These are phyloP conservation scores for Scotopteryx bipunctaria DNA, from an alignment of 2,888 invertebrate genomes.

Conservation along the genomic window DNA sequence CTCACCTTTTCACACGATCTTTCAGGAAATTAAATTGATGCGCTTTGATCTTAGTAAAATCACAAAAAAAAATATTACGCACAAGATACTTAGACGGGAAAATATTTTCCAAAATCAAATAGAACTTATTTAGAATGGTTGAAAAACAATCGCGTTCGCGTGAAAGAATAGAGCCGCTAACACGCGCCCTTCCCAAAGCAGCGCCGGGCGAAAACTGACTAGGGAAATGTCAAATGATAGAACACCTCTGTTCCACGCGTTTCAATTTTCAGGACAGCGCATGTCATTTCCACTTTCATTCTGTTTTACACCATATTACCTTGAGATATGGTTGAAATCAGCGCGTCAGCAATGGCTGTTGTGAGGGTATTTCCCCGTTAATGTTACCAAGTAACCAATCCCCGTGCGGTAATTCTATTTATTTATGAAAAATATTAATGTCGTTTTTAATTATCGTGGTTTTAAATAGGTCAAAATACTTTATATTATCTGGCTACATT, in stretches of 20 bases:
- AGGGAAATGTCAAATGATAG: slow-evolving; percentile 54
- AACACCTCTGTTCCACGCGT: slow-evolving; percentile 56
- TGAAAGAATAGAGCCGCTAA: background rate
- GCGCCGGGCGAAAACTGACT: slow-evolving; percentile 53
- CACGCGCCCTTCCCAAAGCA: slow-evolving; percentile 44
- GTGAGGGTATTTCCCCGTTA: slow-evolving; percentile 37
- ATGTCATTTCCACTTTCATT: slow-evolving; percentile 34
- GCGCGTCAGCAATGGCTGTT: slow-evolving; percentile 13
- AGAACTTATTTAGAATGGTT: slow-evolving; percentile 7
- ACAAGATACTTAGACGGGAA: background rate
- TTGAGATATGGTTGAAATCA: slow-evolving; percentile 11
- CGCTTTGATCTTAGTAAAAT: background rate
- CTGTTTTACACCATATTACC: slow-evolving; percentile 18
- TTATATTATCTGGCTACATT: background rate
- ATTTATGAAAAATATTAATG: slow-evolving; percentile 32
- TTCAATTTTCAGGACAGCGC: slow-evolving; percentile 46
- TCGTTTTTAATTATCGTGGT: slow-evolving; percentile 21
- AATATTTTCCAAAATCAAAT: background rate
- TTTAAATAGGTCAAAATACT: slow-evolving; percentile 5
- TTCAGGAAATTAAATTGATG: slow-evolving; percentile 19
- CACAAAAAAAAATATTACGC: slow-evolving; percentile 6
- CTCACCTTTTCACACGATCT: slow-evolving; percentile 34
- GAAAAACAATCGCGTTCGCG: slow-evolving; percentile 10
- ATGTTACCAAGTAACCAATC: slow-evolving; percentile 60
- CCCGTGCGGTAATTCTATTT: slow-evolving; percentile 41